Conservation (phyloP, 2,797 vertebrate species). For the Anolis apletophallus region DNA sequence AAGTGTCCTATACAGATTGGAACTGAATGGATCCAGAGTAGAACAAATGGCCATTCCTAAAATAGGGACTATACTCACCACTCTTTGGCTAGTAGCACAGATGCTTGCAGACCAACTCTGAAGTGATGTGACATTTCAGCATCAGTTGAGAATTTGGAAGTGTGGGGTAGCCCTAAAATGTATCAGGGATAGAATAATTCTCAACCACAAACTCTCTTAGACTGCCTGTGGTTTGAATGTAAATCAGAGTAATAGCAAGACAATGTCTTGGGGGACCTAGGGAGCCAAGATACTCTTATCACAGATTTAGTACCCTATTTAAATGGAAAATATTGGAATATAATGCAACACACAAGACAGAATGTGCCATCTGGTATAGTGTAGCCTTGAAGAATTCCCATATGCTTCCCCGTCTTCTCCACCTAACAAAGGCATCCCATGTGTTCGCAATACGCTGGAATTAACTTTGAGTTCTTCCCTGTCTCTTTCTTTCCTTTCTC, state of each 20-base stretch:
- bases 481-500: slow-evolving; percentile 30
- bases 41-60: background rate
- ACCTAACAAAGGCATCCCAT: slow-evolving; percentile 67
- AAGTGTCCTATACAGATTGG: background rate
- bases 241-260: slow-evolving; percentile 45
- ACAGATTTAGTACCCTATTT: slow-evolving; percentile 55
- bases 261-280: slow-evolving; percentile 39
- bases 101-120: too few species aligned
- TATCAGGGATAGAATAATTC: background rate
- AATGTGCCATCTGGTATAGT: slow-evolving; percentile 62
- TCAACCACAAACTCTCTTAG: background rate
- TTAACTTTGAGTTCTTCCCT: slow-evolving; percentile 66
- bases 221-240: slow-evolving; percentile 34
- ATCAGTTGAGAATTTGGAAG: too few species aligned
- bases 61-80: background rate
- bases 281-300: slow-evolving; percentile 40
- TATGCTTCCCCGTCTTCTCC: slow-evolving; percentile 47
- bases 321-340: slow-evolving; percentile 46
- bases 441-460: slow-evolving; percentile 68
- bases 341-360: slow-evolving; percentile 61
- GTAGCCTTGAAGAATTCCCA: slow-evolving; percentile 67
- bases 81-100: too few species aligned
- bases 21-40: background rate
- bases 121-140: too few species aligned
- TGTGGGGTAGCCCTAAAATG: too few species aligned